Evolutionary conservation across 2,797 vertebrate genomes (phyloP).

Genomic region (Petrocephalus schoutedeni): DNA sequence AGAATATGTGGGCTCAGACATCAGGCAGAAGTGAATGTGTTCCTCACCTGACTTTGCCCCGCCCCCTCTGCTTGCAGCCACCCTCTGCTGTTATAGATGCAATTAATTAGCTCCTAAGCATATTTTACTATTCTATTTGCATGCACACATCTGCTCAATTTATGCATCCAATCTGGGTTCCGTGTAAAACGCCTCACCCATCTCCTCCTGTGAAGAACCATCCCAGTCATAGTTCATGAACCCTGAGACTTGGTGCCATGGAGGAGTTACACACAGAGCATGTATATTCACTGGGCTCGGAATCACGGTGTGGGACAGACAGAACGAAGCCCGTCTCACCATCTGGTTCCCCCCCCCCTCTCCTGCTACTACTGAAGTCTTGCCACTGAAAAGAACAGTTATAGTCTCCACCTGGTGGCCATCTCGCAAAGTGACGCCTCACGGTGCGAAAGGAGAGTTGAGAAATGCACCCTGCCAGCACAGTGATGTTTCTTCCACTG

Average conservation of each 20-base stretch:
- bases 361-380: not conserved
- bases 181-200: not conserved
- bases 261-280: not conserved
- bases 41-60: not conserved
- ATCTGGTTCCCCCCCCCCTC: not conserved
- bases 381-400: not conserved
- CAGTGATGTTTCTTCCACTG: not conserved
- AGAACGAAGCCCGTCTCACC: constrained; percentile 8
- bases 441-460: not conserved
- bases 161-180: constrained; percentile 6
- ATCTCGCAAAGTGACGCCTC: not conserved
- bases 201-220: not conserved
- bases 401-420: not conserved
- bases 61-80: not conserved
- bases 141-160: constrained; percentile 6
- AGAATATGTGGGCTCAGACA: not conserved
- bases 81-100: not conserved
- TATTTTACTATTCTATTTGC: constrained; percentile 10
- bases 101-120: constrained; percentile 3
- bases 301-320: not conserved
- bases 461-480: not conserved
- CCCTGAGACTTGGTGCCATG: not conserved
- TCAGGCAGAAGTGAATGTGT: not conserved
- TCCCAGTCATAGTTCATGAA: not conserved
- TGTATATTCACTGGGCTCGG: not conserved